Conservation (phyloP, 2,888 invertebrate genomes). For the Ditylenchus weischeri region DNA sequence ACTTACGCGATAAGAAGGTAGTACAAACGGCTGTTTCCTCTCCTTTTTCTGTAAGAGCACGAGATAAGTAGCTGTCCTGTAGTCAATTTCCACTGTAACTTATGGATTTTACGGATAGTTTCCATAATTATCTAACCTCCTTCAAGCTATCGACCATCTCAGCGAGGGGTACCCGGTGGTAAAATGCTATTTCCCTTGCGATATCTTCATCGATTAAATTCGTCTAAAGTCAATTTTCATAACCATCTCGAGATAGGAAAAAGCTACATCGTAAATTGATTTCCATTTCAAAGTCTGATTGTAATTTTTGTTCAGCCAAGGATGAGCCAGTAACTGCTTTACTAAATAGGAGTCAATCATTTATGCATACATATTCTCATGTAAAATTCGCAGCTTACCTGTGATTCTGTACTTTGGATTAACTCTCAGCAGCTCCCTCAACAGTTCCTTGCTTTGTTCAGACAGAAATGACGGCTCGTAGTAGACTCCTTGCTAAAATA, state of each 20-base stretch:
- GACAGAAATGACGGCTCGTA: conserved; percentile 72
- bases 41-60: conserved; percentile 69
- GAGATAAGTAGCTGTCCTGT: conserved; percentile 73
- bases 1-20: conserved; percentile 40
- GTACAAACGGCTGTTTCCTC: conserved; percentile 63
- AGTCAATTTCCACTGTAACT: conserved; percentile 69
- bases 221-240: conserved; percentile 50
- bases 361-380: too few relatives aligned
- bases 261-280: conserved; percentile 59
- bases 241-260: neutral
- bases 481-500: conserved; percentile 65
- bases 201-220: conserved; percentile 65
- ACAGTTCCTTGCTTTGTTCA: conserved; percentile 64
- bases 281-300: conserved; percentile 62
- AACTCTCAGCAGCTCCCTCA: conserved; percentile 61
- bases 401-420: conserved; percentile 72
- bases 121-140: conserved; percentile 33
- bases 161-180: conserved; percentile 60
- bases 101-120: conserved; percentile 15
- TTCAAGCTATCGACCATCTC: conserved; percentile 59
- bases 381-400: too few relatives aligned
- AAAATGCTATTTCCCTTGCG: conserved; percentile 65
- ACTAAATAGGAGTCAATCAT: conserved; percentile 57
- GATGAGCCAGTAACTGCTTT: conserved; percentile 68
- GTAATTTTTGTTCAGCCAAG: conserved; percentile 62